A percentile compares a stretch with the other conserved stretches of the same genome.
These are phyloP conservation scores for Cephus rjabovi DNA, from an alignment of 2,888 invertebrate species.

Conservation along the genomic window DNA sequence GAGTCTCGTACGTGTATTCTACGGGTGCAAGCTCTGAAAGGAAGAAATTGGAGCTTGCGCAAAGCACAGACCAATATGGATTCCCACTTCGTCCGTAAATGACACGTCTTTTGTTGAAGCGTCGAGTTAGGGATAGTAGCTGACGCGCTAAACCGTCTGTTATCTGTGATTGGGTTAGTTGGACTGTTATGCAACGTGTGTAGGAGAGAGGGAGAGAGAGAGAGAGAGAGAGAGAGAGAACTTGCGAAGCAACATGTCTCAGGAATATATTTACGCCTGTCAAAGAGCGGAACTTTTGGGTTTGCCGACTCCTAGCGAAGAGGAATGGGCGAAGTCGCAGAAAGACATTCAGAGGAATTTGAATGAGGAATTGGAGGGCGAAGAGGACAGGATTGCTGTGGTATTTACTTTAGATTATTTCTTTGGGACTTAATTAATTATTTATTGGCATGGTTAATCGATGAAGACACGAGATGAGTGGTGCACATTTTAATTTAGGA, in stretches of 20 bases:
- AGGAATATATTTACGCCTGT: conserved; percentile 79
- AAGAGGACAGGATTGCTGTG: neutral
- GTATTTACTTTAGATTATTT: neutral
- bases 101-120: neutral
- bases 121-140: neutral
- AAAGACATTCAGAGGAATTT: conserved; percentile 1
- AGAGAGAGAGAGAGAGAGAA: neutral
- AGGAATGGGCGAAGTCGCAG: conserved; percentile 67
- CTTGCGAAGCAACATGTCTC: conserved; percentile 42
- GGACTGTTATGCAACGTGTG: neutral
- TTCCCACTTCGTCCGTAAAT: neutral
- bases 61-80: neutral
- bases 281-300: conserved; percentile 84
- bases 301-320: conserved; percentile 75
- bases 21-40: neutral
- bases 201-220: neutral
- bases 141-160: neutral
- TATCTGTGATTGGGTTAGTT: neutral
- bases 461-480: neutral
- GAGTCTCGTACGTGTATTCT: neutral
- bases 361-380: neutral
- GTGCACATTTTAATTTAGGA: conserved; percentile 67
- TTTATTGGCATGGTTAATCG: neutral
- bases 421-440: neutral
- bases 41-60: neutral